Evolutionary conservation across 2,797 vertebrate species (phyloP).

Genomic region (Pangasius mekongensis): DNA sequence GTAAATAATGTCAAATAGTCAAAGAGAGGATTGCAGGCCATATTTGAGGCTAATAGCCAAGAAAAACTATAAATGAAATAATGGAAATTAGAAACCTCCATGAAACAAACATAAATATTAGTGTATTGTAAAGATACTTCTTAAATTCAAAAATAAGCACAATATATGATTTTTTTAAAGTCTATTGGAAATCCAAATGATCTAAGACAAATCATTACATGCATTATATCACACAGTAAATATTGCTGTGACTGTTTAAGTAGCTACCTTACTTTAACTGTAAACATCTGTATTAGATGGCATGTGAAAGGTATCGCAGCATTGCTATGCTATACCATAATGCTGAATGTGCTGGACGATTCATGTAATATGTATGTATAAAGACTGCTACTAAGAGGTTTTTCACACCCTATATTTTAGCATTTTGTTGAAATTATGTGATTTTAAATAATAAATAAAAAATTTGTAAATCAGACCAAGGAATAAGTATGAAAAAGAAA

Average conservation of each 20-base stretch:
- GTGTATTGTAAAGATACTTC: not conserved
- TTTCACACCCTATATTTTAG: too few relatives aligned
- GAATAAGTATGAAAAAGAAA: too few relatives aligned
- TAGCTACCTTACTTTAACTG: not conserved
- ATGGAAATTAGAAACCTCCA: not conserved
- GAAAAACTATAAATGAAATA: not conserved
- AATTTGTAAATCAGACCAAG: too few relatives aligned
- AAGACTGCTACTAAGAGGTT: too few relatives aligned
- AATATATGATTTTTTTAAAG: not conserved
- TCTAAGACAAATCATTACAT: not conserved
- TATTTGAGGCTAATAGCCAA: not conserved
- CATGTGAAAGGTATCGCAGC: not conserved
- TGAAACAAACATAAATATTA: not conserved
- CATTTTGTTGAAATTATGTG: too few relatives aligned
- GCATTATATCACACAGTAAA: not conserved
- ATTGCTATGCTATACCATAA: not conserved
- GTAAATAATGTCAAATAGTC: conserved; percentile 3
- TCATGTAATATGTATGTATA: too few relatives aligned
- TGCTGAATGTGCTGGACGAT: too few relatives aligned
- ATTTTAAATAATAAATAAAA: too few relatives aligned
- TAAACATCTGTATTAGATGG: not conserved
- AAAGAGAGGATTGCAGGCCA: not conserved
- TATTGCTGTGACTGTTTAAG: not conserved
- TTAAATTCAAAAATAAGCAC: not conserved
- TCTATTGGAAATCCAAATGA: not conserved